Evolutionary conservation across 2,797 vertebrate species (phyloP), one percentile per base, ranked within the genome.

Genomic region (Sebastes hopkinsi): DNA sequence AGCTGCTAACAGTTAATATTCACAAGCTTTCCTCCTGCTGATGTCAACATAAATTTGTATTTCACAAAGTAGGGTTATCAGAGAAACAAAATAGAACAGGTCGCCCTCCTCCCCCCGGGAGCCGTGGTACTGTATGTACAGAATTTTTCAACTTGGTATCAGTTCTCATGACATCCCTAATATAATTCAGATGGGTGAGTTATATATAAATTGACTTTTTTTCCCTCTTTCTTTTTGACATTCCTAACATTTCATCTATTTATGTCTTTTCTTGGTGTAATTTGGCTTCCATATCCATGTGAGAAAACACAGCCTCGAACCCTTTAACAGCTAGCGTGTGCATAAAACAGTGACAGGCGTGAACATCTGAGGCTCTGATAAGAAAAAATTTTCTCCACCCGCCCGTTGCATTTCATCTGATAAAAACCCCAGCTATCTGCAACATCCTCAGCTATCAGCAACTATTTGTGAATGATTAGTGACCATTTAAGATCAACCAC

Each of bases 381-480:
- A 54, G 62, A 68, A 72, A 58, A 65, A 4, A 11, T 0, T 1
- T 5, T 8, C 12, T 60, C 11, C 64, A 8, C 61, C 66, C 75
- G 23, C 2, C 46, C 30, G 52, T 18, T 69, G 42, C 20, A 32
- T 38, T 25, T 62, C 20, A 32, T 27, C 64, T 75, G 46, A 86
- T 82, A 56, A 78, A 78, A 77, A 23, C 10, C 7, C 1, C 46
- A 27, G 30, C 55, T 72, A 81, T 83, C 84, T 65, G 2, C n/a
- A 23, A 56, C 54, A 67, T 56, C 64, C 8, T 62, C 14, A 1
- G 25, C 64, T 81, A 86, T 90, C 85, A 81, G 72, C 12, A 0
- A 69, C 55, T 6, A 18, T 77, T 77, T 76, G 88, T 76, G 30
- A 86, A 88, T 86, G 72, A 92, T 85, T 86, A 22, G 61, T 32